Base-by-base conservation (phyloP, 2,888 invertebrate species). In the Philereme transversata region DNA sequence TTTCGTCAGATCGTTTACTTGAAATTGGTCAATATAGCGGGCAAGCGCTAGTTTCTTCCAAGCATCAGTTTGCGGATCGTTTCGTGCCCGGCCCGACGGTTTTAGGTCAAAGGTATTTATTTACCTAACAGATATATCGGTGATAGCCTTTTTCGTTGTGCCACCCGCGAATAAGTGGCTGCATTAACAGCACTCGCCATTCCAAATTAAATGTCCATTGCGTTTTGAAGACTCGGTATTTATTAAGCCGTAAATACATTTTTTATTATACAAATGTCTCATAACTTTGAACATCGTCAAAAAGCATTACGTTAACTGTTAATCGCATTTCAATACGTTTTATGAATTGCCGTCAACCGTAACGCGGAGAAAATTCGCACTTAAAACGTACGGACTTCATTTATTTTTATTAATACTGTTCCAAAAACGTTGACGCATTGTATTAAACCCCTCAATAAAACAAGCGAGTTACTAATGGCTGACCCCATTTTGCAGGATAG, bases 21-120 rank as follows among this genome's bases (percentile, higher is more conserved):
- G 67, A 75, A 75, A 76, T 76, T 76, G 75, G 72, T 69, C 73
- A 68, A 67, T 73, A 71, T 73, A 68, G 72, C 72, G 69, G 67
- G 72, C 64, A 43, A 57, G 67, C 44, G 58, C 58, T 65, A 61
- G 61, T 62, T 69, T 64, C 69, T 64, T 71, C 73, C 75, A 72
- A 69, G 72, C 78, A 77, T 82, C 82, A 79, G 76, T 78, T 79
- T 73, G 76, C 73, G 72, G 70, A 70, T 77, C 73, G 76, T 78
- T 81, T 76, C 81, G 77, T 81, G 79, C 75, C 72, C 71, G 65
- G 67, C 57, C 64, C 79, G 84, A 84, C 87, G 79, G 79, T 83
- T 88, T 81, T 78, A 75, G 88, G 88, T 86, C 83, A 81, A 81
- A 83, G 76, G 83, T 86, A 85, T 88, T 86, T 86, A 87, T 87